Evolutionary conservation across 2,888 invertebrate genomes (phyloP).

Genomic region (Zelleria hepariella): DNA sequence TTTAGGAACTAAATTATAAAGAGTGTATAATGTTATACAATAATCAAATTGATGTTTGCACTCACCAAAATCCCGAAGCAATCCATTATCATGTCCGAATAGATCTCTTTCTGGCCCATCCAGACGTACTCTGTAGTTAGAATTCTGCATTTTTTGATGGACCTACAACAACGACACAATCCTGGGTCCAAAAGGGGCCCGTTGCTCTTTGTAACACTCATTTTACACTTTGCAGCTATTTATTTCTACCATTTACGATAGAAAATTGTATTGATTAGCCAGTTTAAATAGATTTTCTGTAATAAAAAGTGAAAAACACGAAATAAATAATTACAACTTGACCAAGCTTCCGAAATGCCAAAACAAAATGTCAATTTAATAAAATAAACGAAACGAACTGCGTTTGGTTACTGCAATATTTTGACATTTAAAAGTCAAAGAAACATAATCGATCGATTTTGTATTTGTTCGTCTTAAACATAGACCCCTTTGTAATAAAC

Average conservation of each 20-base stretch:
- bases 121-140: slow-evolving; percentile 57
- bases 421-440: not conserved
- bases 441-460: not conserved
- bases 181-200: slow-evolving; percentile 59
- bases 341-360: not conserved
- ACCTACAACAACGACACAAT: slow-evolving; percentile 56
- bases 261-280: not conserved
- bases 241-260: not conserved
- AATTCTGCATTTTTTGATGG: slow-evolving; percentile 61
- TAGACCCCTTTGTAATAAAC: not conserved
- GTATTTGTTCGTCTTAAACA: too few species aligned
- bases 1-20: not conserved
- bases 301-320: not conserved
- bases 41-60: slow-evolving; percentile 5
- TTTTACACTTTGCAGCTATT: slow-evolving; percentile 18
- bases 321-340: not conserved
- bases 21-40: not conserved
- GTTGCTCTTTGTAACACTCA: slow-evolving; percentile 47
- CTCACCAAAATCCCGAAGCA: slow-evolving; percentile 60
- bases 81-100: slow-evolving; percentile 64
- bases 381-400: not conserved
- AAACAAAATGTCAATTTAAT: not conserved
- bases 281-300: not conserved
- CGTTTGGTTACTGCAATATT: not conserved
- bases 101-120: slow-evolving; percentile 58